These are phyloP conservation scores for Hozukius guyotensis DNA, from an alignment of 2,797 vertebrate species.

Conservation along the genomic window DNA sequence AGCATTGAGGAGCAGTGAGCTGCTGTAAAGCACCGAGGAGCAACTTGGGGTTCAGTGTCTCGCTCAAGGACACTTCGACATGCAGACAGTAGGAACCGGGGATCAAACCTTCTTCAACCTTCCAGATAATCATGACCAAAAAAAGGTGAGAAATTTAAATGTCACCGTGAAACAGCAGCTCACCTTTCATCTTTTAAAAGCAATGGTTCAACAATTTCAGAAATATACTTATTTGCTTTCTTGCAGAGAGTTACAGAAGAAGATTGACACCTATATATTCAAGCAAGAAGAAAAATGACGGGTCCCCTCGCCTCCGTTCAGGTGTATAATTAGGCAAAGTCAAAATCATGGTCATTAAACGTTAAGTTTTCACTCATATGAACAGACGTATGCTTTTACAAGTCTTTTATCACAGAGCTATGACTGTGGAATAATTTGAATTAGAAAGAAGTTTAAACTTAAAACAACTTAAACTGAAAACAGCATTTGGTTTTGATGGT, in stretches of 20 bases:
- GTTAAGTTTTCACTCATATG: background rate
- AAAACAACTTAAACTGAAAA: background rate
- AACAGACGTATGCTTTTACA: background rate
- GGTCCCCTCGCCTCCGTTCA: accelerated
- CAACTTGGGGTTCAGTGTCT: too few species aligned
- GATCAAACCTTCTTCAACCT: too few species aligned
- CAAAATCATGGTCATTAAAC: background rate
- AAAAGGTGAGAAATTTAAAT: background rate
- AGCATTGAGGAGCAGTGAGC: too few species aligned
- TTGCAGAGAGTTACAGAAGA: background rate
- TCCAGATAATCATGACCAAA: background rate
- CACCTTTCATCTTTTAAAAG: background rate
- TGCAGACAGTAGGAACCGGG: too few species aligned
- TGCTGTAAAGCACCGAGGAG: too few species aligned
- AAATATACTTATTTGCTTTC: background rate
- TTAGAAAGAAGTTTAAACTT: background rate
- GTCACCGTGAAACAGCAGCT: background rate
- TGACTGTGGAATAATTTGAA: background rate
- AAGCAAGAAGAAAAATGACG: background rate
- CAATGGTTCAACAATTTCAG: background rate
- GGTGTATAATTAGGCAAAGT: background rate
- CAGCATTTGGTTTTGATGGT: background rate
- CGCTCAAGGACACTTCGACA: too few species aligned
- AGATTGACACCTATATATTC: background rate
- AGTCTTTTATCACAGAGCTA: background rate